Base-by-base conservation (phyloP, 2,888 invertebrate genomes). In the Barypeithes pellucidus region DNA sequence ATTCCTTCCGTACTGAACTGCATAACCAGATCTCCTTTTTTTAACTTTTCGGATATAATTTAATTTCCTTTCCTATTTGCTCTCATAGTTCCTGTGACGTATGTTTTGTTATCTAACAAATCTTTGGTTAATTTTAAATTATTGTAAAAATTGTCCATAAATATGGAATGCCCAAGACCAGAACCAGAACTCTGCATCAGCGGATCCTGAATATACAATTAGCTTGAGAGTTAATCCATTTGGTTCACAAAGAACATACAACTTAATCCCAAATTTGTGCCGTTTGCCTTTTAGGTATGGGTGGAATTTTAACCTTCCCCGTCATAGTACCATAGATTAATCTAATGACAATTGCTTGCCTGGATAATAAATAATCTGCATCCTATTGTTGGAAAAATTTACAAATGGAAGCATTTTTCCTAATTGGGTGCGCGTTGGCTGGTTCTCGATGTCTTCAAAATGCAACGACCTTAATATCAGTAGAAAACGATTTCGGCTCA, bases 401-500 rank as follows among this genome's bases (percentile, higher is more conserved):
- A 85, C 72, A n/a, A 84, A 45, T 54, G 80, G 79, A 18, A 76
- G 76, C 39, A 84, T 80, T 81, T 84, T 82, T 39, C 45, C 74
- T 7, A 84, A 72, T 7, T 79, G 79, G 54, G 82, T 81, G 61
- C 66, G 63, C 11, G 80, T 77, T 57, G 77, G 74, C 45, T 67
- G 76, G 24, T 14, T 59, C 11, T 72, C 69, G 3, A 33, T 67
- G 18, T 74, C 57, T 54, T 79, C 73, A 78, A 85, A 85, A 41
- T 82, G 82, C 20, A 85, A 75, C 73, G 81, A 79, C 65, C 82
- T 75, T 73, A 86, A 75, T 67, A 85, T 84, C 11, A 81, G 59
- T 59, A 82, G 63, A 79, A 84, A 84, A 39, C 83, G 76, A 74
- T 83, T 80, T 50, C 81, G 79, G 8, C 80, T 78, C 83, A 85